Percentiles rank a stretch among this genome's conserved stretches.
These are phyloP conservation scores for Deroptyus accipitrinus DNA, from an alignment of 2,113 vertebrate genomes.

Conservation along the genomic window DNA sequence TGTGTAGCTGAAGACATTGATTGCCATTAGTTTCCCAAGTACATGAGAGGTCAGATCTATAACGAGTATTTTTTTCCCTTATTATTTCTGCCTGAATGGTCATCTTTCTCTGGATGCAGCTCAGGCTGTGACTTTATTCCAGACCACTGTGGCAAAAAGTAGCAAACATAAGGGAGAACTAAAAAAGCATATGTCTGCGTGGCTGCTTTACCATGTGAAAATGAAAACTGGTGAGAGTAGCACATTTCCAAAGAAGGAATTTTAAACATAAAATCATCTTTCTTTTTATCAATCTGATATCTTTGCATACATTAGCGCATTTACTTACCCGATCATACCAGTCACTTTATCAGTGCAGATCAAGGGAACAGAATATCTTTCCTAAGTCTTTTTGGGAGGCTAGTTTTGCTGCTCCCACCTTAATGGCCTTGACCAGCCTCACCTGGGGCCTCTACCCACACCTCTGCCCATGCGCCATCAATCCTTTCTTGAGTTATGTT, in stretches of 20 bases:
- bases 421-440: background rate
- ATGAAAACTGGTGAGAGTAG: background rate
- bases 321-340: background rate
- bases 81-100: conserved; percentile 36
- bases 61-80: background rate
- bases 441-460: background rate
- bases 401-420: background rate
- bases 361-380: background rate
- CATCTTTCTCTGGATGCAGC: background rate
- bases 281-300: background rate
- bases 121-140: background rate
- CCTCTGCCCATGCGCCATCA: background rate
- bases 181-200: background rate
- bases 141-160: background rate
- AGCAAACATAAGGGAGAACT: background rate
- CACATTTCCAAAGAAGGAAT: background rate
- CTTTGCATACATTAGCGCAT: background rate
- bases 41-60: conserved; percentile 54
- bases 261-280: background rate
- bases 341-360: background rate
- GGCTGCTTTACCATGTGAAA: background rate
- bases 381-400: background rate
- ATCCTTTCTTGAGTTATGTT: rapidly evolving
- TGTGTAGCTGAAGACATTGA: conserved; percentile 58
- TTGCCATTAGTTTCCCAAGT: conserved; percentile 45